Conservation (phyloP, 2,797 vertebrate species). For the Tamandua tetradactyla region DNA sequence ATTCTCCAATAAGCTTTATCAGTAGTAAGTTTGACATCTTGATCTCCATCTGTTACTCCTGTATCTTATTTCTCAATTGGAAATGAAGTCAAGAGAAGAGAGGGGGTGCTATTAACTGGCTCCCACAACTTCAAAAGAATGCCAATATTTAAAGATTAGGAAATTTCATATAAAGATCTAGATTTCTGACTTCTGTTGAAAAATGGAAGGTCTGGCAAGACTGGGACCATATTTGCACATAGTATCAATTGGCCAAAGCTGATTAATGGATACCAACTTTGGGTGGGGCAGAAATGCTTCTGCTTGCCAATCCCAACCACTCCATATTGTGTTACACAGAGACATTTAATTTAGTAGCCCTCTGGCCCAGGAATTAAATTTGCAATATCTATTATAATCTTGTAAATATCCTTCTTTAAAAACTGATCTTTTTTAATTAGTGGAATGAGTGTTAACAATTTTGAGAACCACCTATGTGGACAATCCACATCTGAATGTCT, state of each 20-base stretch:
- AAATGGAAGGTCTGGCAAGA: background rate
- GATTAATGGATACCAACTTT: background rate
- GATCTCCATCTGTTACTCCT: slow-evolving; percentile 56
- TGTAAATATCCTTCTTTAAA: slow-evolving; percentile 31
- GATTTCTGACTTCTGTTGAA: background rate
- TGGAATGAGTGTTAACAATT: background rate
- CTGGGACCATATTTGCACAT: background rate
- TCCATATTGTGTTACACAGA: background rate
- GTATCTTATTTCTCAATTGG: slow-evolving; percentile 45
- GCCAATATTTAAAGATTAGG: slow-evolving; percentile 36
- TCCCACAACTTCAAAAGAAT: slow-evolving; percentile 8
- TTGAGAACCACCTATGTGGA: background rate
- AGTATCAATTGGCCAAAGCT: background rate
- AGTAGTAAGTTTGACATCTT: slow-evolving; percentile 60
- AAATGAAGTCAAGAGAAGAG: slow-evolving; percentile 19
- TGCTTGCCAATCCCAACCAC: background rate
- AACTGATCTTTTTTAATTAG: slow-evolving; percentile 17
- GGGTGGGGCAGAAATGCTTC: background rate
- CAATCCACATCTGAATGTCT: background rate
- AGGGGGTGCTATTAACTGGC: slow-evolving; percentile 26
- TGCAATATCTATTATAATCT: background rate
- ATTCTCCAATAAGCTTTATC: slow-evolving; percentile 42
- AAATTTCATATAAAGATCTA: slow-evolving; percentile 5
- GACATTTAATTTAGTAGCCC: background rate
- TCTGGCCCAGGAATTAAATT: slow-evolving; percentile 12